Conservation (phyloP, 2,888 invertebrate genomes). For the Eueremaeus valkanovi region DNA sequence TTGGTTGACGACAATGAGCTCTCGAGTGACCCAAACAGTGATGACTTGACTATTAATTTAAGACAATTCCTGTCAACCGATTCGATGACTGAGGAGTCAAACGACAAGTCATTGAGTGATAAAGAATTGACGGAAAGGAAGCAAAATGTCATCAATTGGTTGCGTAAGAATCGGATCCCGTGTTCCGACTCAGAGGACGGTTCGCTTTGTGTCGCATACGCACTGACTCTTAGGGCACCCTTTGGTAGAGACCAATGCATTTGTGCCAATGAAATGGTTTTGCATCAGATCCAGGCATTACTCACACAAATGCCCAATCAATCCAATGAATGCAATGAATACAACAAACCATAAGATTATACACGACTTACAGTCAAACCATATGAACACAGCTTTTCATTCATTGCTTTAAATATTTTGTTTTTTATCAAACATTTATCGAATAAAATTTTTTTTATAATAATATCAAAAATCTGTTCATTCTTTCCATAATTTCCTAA, state of each 20-base stretch:
- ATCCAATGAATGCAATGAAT: no score
- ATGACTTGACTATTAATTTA: neutral
- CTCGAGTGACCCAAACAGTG: neutral
- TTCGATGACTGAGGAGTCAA: neutral
- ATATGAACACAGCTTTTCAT: no score
- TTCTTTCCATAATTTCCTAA: no score
- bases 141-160: neutral
- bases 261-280: slow-evolving; percentile 12
- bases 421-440: no score
- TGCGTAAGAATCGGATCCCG: neutral
- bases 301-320: no score
- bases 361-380: no score
- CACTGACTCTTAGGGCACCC: neutral
- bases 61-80: neutral
- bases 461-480: no score
- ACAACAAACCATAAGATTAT: no score
- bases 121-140: neutral
- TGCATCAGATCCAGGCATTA: neutral
- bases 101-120: neutral
- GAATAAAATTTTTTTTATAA: no score
- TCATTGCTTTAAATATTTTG: no score
- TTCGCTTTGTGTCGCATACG: neutral
- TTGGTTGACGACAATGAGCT: neutral
- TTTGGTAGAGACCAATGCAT: neutral
- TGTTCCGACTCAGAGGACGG: neutral